A percentile compares a stretch with the other conserved stretches of the same genome.
Conservation (phyloP, 2,888 invertebrate genomes). For the Rhopalosiphum nymphaeae region DNA sequence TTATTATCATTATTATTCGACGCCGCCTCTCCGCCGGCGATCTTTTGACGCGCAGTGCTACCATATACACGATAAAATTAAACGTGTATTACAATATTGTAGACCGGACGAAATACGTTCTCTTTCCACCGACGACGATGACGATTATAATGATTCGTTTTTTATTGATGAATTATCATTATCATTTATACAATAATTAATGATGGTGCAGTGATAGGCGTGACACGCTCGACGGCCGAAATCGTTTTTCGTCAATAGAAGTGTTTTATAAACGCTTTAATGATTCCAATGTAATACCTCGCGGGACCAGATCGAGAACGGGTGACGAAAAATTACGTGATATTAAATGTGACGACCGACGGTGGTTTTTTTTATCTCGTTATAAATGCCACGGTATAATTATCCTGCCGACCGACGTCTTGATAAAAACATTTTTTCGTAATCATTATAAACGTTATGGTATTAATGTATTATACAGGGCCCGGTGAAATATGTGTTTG, state of each 20-base stretch:
- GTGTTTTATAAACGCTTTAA: background rate
- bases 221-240: background rate
- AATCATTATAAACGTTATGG: background rate
- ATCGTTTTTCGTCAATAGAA: background rate
- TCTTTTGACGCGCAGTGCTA: background rate
- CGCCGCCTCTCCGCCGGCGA: background rate
- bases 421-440: background rate
- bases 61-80: background rate
- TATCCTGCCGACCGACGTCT: background rate
- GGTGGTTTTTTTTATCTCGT: background rate
- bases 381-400: background rate
- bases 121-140: background rate
- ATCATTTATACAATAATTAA: background rate
- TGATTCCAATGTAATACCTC: background rate
- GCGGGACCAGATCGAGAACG: background rate
- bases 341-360: background rate
- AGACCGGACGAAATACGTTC: background rate
- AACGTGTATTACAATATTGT: background rate
- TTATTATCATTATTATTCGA: background rate
- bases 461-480: background rate
- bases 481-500: background rate
- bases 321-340: background rate
- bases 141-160: background rate
- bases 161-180: background rate
- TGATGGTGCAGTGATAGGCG: background rate